A percentile compares a stretch with the other conserved stretches of the same genome.
Conservation (phyloP, 2,113 vertebrate genomes). For the Orthonyx spaldingii region DNA sequence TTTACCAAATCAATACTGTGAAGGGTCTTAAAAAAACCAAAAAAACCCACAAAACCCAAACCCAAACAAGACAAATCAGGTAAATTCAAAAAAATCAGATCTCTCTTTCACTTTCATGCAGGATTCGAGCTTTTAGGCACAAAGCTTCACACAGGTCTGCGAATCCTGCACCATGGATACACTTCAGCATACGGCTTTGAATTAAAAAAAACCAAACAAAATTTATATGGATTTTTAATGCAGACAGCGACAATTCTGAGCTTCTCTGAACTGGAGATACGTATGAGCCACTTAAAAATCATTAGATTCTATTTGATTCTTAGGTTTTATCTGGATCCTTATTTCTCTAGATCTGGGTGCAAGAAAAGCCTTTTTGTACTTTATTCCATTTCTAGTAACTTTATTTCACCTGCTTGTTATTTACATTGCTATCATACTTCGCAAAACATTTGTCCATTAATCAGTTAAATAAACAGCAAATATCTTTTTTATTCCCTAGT, state of each 20-base stretch:
- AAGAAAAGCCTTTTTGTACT: neutral
- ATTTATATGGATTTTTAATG: neutral
- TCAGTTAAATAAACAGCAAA: neutral
- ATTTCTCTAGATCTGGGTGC: neutral
- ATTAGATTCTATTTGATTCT: neutral
- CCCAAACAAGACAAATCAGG: neutral
- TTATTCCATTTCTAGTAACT: neutral
- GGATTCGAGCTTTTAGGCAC: neutral
- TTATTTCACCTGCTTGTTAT: neutral
- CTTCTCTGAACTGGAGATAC: neutral
- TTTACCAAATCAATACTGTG: neutral
- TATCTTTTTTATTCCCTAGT: neutral
- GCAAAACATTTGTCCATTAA: neutral
- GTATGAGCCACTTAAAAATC: neutral
- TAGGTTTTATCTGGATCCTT: neutral
- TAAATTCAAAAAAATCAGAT: neutral
- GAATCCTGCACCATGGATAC: neutral
- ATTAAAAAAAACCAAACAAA: neutral
- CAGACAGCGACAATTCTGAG: neutral
- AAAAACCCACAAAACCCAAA: fast-evolving
- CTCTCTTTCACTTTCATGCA: neutral
- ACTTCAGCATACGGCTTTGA: neutral
- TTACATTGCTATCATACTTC: neutral
- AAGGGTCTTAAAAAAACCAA: neutral
- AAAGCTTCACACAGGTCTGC: neutral